phyloP scores from a whole-genome alignment of 2,113 vertebrate species.

The Paracyprichromis sp. region DNA sequence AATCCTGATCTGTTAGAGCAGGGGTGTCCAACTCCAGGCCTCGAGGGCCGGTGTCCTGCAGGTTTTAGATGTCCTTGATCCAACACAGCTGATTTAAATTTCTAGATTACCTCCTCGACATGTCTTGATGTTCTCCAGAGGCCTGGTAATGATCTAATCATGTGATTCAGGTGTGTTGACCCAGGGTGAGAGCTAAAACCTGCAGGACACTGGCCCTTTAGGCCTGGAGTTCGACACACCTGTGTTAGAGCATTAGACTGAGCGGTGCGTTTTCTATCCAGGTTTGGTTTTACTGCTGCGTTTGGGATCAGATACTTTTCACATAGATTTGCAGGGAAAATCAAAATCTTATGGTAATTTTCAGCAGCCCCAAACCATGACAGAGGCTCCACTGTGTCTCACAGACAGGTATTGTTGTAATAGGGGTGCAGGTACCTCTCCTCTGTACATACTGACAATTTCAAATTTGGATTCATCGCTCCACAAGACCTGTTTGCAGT shows the following conservation, averaged over 20 bases:
- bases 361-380: not conserved
- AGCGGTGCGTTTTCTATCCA: rapidly evolving
- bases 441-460: not conserved
- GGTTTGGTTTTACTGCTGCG: not conserved
- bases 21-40: not conserved
- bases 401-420: rapidly evolving
- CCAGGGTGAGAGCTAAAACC: rapidly evolving
- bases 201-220: not conserved
- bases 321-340: not conserved
- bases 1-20: not conserved
- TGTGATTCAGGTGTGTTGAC: not conserved
- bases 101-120: not conserved
- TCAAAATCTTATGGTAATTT: not conserved
- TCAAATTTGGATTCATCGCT: not conserved
- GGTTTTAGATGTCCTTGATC: not conserved
- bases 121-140: not conserved
- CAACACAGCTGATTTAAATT: not conserved
- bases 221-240: not conserved
- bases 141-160: not conserved
- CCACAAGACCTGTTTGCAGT: not conserved
- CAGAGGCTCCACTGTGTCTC: not conserved
- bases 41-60: not conserved
- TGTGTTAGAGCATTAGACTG: not conserved
- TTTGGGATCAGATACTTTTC: not conserved
- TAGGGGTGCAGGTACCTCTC: not conserved